Conservation (phyloP, 2,797 vertebrate genomes). For the Protonibea diacanthus region DNA sequence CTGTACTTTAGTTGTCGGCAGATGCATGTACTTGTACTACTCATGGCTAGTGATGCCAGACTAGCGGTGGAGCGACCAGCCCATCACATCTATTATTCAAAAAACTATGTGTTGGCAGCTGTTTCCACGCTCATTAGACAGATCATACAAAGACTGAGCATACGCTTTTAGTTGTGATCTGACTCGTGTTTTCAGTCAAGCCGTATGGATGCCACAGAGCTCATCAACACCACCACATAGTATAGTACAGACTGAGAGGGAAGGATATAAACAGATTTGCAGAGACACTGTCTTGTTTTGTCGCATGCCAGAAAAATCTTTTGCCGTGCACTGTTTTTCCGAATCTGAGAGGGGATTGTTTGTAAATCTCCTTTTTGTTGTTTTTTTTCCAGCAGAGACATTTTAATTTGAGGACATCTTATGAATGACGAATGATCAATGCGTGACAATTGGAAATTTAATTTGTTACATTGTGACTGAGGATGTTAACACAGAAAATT, state of each 20-base stretch:
- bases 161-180: constrained; percentile 40
- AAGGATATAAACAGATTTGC: constrained; percentile 14
- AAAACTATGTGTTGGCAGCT: constrained; percentile 62
- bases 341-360: constrained; percentile 7
- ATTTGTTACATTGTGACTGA: constrained; percentile 11
- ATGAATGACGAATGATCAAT: neutral
- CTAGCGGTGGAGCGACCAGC: constrained; percentile 28
- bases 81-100: constrained; percentile 73
- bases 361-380: neutral
- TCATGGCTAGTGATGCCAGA: constrained; percentile 40
- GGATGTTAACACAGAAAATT: neutral
- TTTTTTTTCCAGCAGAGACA: neutral
- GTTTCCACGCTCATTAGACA: constrained; percentile 64
- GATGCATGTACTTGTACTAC: constrained; percentile 42
- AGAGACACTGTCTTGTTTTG: constrained; percentile 10
- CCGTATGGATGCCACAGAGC: constrained; percentile 16
- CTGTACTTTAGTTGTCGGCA: constrained; percentile 25
- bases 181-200: constrained; percentile 25
- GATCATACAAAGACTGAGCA: constrained; percentile 44
- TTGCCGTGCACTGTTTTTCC: neutral
- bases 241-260: constrained; percentile 2
- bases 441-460: neutral
- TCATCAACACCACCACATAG: neutral
- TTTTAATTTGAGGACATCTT: constrained; percentile 20
- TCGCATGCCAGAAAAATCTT: constrained; percentile 12